Base-by-base conservation (phyloP, 2,888 invertebrate species). In the Heterodera filipjevi region DNA sequence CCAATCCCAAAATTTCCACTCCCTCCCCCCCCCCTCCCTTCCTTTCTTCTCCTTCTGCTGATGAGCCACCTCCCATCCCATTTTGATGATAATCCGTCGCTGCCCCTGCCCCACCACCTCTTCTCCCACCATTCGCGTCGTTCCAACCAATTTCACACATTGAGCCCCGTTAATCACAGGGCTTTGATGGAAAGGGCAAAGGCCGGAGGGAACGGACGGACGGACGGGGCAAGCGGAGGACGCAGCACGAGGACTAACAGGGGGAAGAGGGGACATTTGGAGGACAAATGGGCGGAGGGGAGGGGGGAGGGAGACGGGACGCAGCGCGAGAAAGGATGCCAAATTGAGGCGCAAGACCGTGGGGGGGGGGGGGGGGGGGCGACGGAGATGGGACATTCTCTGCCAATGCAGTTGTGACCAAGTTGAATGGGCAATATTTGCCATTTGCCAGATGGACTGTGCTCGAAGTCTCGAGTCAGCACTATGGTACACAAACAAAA, bases 21-120 rank as follows among this genome's bases (percentile, higher is more conserved):
- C 73, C 77, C 71, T 77, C 76, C 75, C 70, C 78, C 79, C 80
- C 78, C 77, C 77, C 71, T 74, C 76, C 33, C n/a, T n/a, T n/a
- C n/a, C n/a, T n/a, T n/a, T n/a, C n/a, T n/a, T n/a, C n/a, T n/a
- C n/a, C n/a, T n/a, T n/a, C n/a, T n/a, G n/a, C 73, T 39, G 39
- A 44, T 49, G 71, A 19, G 70, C 71, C 77, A n/a, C n/a, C n/a
- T n/a, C n/a, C n/a, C n/a, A n/a, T n/a, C 68, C 39, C 66, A 71
- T 76, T 76, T 66, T 73, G 49, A 22, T 77, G 33, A 32, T 35
- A 39, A 30, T 44, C 32, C 53, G 73, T 73, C 71, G 30, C 64
- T 39, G 66, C 71, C 73, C 53, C 66, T 76, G n/a, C n/a, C n/a
- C 73, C 59, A 72, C 77, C 79, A 49, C 46, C 76, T 33, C 77